Evolutionary conservation across 37 sponge, comb jelly and placozoan genomes (phyloP).

Genomic region (Eunapius fragilis): DNA sequence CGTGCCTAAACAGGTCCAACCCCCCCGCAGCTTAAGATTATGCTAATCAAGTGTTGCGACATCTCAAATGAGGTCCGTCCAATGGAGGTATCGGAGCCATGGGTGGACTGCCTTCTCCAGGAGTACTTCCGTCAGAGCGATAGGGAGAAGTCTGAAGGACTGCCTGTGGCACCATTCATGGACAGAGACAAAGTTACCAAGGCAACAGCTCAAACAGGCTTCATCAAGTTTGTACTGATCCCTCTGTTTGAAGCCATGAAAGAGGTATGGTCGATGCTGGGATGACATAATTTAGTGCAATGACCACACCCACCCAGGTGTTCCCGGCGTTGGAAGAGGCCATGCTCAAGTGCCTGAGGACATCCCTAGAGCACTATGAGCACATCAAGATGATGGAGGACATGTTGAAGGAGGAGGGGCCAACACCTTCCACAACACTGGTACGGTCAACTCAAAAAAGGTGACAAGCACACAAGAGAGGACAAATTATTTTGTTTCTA

Average conservation of each 20-base stretch:
- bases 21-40: constrained; percentile 60
- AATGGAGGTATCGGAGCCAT: constrained; percentile 81
- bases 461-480: not conserved
- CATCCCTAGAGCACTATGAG: constrained; percentile 72
- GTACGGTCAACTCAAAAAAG: not conserved
- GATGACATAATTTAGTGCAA: not conserved
- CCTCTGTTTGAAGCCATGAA: constrained; percentile 78
- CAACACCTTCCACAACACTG: not conserved
- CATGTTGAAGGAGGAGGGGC: constrained; percentile 52
- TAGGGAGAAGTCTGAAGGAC: constrained; percentile 82
- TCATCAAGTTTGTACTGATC: constrained; percentile 82
- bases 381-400: constrained; percentile 81
- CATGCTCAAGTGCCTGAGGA: constrained; percentile 63
- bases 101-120: constrained; percentile 90
- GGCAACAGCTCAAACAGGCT: constrained; percentile 82
- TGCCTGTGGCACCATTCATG: constrained; percentile 92
- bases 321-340: constrained; percentile 66
- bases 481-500: too few species aligned
- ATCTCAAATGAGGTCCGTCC: constrained; percentile 91
- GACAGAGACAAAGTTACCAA: constrained; percentile 91
- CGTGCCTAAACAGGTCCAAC: not conserved
- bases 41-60: constrained; percentile 88
- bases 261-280: constrained; percentile 32
- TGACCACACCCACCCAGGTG: constrained; percentile 30
- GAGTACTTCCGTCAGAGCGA: constrained; percentile 90